A percentile compares a stretch with the other conserved stretches of the same genome.
phyloP scores from a whole-genome alignment of 2,113 vertebrate genomes.

The Lepisosteus osseus region DNA sequence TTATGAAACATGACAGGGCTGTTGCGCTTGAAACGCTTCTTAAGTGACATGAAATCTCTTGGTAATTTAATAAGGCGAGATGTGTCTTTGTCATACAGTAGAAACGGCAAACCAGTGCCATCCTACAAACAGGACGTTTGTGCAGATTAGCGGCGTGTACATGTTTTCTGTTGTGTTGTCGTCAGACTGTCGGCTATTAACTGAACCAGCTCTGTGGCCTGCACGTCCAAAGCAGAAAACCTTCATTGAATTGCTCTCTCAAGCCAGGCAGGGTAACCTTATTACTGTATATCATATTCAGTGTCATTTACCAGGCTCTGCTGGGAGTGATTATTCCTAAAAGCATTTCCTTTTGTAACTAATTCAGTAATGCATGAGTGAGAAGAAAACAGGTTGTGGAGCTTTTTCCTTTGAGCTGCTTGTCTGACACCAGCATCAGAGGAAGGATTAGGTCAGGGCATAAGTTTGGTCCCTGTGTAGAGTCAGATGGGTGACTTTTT shows the following conservation, averaged over 20 bases:
- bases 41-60: too few species aligned
- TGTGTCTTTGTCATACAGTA: too few species aligned
- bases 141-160: too few species aligned
- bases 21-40: too few species aligned
- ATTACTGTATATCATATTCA: neutral
- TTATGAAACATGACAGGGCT: too few species aligned
- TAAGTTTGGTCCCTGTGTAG: constrained; percentile 4
- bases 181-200: too few species aligned
- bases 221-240: too few species aligned
- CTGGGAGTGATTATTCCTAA: constrained; percentile 9
- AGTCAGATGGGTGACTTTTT: constrained; percentile 13
- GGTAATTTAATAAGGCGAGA: too few species aligned
- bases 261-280: neutral
- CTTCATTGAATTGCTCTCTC: neutral
- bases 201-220: too few species aligned
- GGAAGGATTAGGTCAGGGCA: neutral
- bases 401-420: neutral
- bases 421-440: neutral
- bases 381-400: neutral
- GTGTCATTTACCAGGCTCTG: constrained; percentile 11
- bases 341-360: constrained; percentile 11
- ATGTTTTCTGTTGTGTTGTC: too few species aligned
- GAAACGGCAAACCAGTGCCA: too few species aligned
- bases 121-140: too few species aligned
- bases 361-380: neutral